Percentiles rank a stretch among this genome's conserved stretches.
phyloP scores from a whole-genome alignment of 37 sponge, comb jelly and placozoan genomes.

The Aplysina aerophoba region DNA sequence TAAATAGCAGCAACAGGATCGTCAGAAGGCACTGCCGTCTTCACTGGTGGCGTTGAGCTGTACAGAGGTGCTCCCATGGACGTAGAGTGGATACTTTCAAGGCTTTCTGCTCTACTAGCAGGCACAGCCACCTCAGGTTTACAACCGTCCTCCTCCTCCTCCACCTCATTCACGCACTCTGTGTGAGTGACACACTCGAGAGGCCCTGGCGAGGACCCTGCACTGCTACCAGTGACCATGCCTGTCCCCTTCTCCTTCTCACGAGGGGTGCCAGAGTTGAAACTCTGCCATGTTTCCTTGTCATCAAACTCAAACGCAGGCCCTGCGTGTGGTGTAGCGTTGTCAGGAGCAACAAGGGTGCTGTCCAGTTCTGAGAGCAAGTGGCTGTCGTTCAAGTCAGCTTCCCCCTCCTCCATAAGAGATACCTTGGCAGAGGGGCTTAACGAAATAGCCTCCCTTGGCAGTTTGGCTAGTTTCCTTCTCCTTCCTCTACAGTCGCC shows the following conservation, averaged over 20 bases:
- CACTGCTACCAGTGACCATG: neutral
- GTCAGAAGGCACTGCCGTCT: neutral
- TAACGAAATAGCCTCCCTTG: no score
- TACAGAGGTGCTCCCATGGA: slow-evolving; percentile 1
- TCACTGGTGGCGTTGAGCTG: slow-evolving; percentile 23
- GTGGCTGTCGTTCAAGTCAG: neutral
- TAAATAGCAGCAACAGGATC: no score
- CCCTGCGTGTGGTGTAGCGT: neutral
- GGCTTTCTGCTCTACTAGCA: slow-evolving; percentile 8
- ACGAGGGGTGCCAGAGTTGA: slow-evolving; percentile 21
- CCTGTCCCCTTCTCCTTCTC: neutral
- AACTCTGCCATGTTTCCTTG: slow-evolving; percentile 84
- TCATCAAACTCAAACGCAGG: slow-evolving; percentile 70
- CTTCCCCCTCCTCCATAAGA: no score
- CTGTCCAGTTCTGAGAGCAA: slow-evolving; percentile 39
- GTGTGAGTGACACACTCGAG: neutral
- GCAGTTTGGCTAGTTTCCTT: no score
- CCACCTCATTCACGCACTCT: neutral
- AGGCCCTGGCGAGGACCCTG: neutral
- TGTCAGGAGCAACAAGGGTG: slow-evolving; percentile 37
- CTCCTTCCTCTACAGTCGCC: no score
- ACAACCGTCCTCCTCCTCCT: neutral
- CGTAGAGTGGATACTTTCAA: neutral
- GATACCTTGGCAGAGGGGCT: no score
- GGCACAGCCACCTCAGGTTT: neutral